These are phyloP conservation scores for Seira ritae DNA, from an alignment of 2,888 invertebrate genomes.

Conservation along the genomic window DNA sequence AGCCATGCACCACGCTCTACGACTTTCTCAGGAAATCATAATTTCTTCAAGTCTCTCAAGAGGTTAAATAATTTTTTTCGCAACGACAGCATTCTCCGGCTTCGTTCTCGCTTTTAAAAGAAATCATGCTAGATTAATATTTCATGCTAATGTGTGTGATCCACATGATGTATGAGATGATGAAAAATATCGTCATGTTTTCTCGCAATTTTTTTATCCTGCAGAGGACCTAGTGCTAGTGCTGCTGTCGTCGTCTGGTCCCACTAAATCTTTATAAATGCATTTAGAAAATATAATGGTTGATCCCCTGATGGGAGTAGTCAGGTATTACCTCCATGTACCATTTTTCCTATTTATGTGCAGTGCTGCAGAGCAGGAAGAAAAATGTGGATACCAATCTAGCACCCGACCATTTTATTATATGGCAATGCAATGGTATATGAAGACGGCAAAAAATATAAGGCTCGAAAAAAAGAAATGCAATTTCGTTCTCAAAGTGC, in stretches of 20 bases:
- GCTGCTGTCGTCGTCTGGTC: not conserved
- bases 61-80: too few relatives aligned
- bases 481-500: slow-evolving; percentile 54
- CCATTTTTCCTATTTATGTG: not conserved
- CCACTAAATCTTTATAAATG: slow-evolving; percentile 49
- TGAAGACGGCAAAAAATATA: too few relatives aligned
- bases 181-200: slow-evolving; percentile 46
- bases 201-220: slow-evolving; percentile 26
- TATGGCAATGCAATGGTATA: too few relatives aligned
- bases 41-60: too few relatives aligned
- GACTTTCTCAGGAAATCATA: too few relatives aligned
- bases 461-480: slow-evolving; percentile 48
- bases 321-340: not conserved
- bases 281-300: slow-evolving; percentile 46
- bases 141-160: slow-evolving; percentile 60
- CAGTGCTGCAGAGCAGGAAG: slow-evolving; percentile 27
- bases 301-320: slow-evolving; percentile 33
- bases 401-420: too few relatives aligned
- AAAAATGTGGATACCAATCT: slow-evolving; percentile 44
- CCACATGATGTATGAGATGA: slow-evolving; percentile 47
- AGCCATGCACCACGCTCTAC: too few relatives aligned
- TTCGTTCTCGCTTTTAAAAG: not conserved
- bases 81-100: too few relatives aligned
- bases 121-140: slow-evolving; percentile 61
- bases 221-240: not conserved